Base-by-base conservation (phyloP, 2,888 invertebrate species). In the Aspidiotus destructor region DNA sequence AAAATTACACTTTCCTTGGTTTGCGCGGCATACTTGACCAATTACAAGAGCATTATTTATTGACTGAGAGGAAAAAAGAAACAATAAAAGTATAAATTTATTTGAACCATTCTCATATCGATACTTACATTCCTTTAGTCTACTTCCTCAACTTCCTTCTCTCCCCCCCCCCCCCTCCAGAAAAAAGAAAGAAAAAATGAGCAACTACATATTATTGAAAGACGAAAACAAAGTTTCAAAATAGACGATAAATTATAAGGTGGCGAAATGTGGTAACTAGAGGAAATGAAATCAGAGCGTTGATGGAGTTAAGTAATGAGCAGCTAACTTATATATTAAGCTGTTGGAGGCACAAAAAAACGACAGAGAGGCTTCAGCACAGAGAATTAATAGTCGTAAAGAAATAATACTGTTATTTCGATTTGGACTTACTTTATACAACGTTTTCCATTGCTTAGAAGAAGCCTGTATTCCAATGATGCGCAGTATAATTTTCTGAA, bases 41-140 rank as follows among this genome's bases (percentile, higher is more conserved):
- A 88, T 82, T 48, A 83, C 78, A 16, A 87, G 81, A n/a, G 83
- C 82, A 76, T 86, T 83, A 77, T 85, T 85, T 17, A 86, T 78
- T 2, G 86, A 85, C 86, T 88, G 77, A 64, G 80, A 77, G 72
- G 57, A 11, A 28, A 28, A 58, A 9, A 40, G 3, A 52, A 52
- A 52, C 1, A 52, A 3, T 52, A 52, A n/a, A n/a, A n/a, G n/a
- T 52, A 13, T 11, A 52, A 13, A 13, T n/a, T 13, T 3, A 11
- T 52, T 52, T 52, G 52, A 5, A 52, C 5, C 5, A 28, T 28
- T 28, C 28, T 28, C 28, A 28, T 28, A 28, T 28, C 5, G 28
- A 28, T 28, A n/a, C n/a, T n/a, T n/a, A n/a, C n/a, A n/a, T n/a
- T n/a, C n/a, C n/a, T n/a, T n/a, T n/a, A n/a, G n/a, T n/a, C n/a